Evolutionary conservation across 2,888 invertebrate genomes (phyloP).

Genomic region (Pterobdella sp.): DNA sequence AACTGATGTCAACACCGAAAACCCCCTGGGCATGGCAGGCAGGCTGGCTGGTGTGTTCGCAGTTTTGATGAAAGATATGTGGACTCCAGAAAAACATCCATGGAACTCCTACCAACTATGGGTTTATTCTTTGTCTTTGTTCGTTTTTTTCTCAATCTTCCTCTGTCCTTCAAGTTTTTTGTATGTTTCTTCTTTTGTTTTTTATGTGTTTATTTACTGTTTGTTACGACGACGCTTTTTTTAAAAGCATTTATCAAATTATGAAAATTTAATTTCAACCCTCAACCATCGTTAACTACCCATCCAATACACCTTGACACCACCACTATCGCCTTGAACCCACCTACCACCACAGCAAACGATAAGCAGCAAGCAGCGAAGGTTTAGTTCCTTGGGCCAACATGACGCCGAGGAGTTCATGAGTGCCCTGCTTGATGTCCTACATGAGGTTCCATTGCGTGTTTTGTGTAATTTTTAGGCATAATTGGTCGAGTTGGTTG

Average conservation of each 20-base stretch:
- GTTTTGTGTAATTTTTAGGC: no score
- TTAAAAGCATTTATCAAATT: no score
- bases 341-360: background rate
- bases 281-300: background rate
- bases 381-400: slow-evolving; percentile 56
- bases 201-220: no score
- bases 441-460: slow-evolving; percentile 44
- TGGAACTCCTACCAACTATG: slow-evolving; percentile 54
- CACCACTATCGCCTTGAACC: no score
- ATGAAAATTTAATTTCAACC: no score
- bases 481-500: no score
- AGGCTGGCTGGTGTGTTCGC: slow-evolving; percentile 54
- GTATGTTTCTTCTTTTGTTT: no score
- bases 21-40: slow-evolving; percentile 54
- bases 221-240: no score
- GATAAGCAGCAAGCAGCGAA: slow-evolving; percentile 53
- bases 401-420: slow-evolving; percentile 58
- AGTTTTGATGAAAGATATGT: slow-evolving; percentile 52
- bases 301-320: no score
- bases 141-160: no score
- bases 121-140: no score
- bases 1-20: slow-evolving; percentile 53
- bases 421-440: slow-evolving; percentile 52
- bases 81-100: slow-evolving; percentile 52
- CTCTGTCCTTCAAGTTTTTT: no score